A percentile compares a stretch with the other conserved stretches of the same genome.
These are phyloP conservation scores for Eidolon helvum DNA, from an alignment of 2,113 vertebrate species.

Conservation along the genomic window DNA sequence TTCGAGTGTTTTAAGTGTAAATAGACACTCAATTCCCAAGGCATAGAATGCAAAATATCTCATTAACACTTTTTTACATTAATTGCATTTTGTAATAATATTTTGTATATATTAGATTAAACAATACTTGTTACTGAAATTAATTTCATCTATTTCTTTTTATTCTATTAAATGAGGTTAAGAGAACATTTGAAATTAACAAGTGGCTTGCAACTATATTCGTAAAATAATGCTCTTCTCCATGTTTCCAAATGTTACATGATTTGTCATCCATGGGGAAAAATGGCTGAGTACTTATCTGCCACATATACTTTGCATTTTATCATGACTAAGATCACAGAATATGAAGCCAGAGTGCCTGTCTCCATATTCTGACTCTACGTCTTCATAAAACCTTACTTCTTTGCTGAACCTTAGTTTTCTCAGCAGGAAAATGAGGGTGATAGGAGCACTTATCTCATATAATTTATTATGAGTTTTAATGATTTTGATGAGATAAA, in stretches of 20 bases:
- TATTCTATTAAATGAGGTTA: neutral
- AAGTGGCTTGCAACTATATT: neutral
- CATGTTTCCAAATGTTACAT: neutral
- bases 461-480: neutral
- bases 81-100: neutral
- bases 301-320: neutral
- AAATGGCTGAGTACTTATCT: neutral
- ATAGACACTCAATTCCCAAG: neutral
- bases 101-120: slow-evolving; percentile 2
- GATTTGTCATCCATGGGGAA: neutral
- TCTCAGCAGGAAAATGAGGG: neutral
- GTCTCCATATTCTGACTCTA: neutral
- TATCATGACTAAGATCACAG: neutral
- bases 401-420: neutral
- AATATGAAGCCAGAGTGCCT: neutral
- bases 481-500: neutral
- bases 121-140: neutral
- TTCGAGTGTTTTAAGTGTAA: neutral
- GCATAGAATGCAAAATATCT: neutral
- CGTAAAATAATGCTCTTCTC: neutral
- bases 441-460: neutral
- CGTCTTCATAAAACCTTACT: neutral
- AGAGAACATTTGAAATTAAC: neutral
- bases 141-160: neutral
- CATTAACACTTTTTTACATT: neutral